Base-by-base conservation (phyloP, 1,140 invertebrate species). In the Scaptomyza montana region DNA sequence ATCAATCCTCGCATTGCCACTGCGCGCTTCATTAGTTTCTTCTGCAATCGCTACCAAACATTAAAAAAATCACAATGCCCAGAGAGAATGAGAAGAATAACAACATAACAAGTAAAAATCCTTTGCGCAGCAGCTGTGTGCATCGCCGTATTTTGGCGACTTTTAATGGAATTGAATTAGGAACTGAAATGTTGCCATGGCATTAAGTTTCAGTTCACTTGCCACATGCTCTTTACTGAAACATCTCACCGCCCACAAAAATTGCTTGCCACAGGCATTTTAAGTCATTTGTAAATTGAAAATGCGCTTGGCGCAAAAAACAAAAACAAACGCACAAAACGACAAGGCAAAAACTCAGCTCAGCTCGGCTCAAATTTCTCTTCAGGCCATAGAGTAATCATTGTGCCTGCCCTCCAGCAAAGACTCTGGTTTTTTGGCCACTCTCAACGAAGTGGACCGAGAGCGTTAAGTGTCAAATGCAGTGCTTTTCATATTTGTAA, bases 151-250 rank as follows among this genome's bases (percentile, higher is more conserved):
- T 30, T 84, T 80, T 59, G 76, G 73, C 80, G 80, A 89, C 80
- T 89, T 72, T 84, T 89, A 89, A 89, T 89, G 85, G 85, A 89
- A 89, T 89, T 89, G 80, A 89, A 89, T 89, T 89, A 89, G 89
- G 33, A 8, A 36, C 8, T 36, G 33, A 89, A 80, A 67, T 78
- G 80, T 78, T 89, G 64, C 75, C 78, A 75, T 81, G 82, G 60
- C 77, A 61, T 50, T 61, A 62, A 75, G 56, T 72, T 12, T 65
- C 5, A 19, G n/a, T 16, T 10, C 28, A 69, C 59, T 74, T 59
- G 49, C 55, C 39, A 62, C 59, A 55, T 45, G 33, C 59, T 55
- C 59, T n/a, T 47, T 16, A 39, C 39, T 13, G 21, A 36, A 39
- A 8, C 9, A 1, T 16, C 2, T 12, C 36, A 10, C 7, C 9